Conservation (phyloP, 2,888 invertebrate species). For the Subacronicta megacephala region DNA sequence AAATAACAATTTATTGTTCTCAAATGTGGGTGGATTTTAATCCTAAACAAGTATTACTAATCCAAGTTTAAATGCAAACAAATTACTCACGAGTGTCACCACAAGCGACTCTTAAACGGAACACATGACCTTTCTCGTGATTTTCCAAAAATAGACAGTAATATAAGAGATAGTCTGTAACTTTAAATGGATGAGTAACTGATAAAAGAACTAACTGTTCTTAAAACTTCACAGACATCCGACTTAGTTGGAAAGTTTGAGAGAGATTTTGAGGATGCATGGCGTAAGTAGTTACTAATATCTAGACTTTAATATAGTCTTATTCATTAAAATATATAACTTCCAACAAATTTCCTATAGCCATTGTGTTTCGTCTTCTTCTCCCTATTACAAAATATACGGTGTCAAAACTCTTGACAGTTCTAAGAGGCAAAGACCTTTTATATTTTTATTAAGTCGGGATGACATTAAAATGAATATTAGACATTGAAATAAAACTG, state of each 20-base stretch:
- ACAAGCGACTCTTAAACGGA: conserved; percentile 56
- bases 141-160: conserved; percentile 25
- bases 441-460: too few relatives aligned
- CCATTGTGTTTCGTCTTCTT: too few relatives aligned
- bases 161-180: conserved; percentile 29
- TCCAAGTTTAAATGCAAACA: conserved; percentile 55
- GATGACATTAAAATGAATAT: too few relatives aligned
- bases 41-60: conserved; percentile 28
- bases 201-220: conserved; percentile 26
- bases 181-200: conserved; percentile 20
- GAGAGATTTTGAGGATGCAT: background rate
- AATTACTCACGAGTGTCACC: conserved; percentile 32
- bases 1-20: background rate
- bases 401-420: too few relatives aligned
- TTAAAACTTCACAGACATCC: conserved; percentile 7
- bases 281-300: background rate
- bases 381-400: too few relatives aligned
- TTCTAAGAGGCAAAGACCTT: too few relatives aligned
- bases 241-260: background rate
- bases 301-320: background rate
- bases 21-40: conserved; percentile 22
- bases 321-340: too few relatives aligned
- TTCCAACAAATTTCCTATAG: too few relatives aligned
- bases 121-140: conserved; percentile 28
- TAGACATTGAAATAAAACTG: too few relatives aligned